A percentile compares a stretch with the other conserved stretches of the same genome.
Evolutionary conservation across 2,113 vertebrate genomes (phyloP).

Genomic region (Tamias sibiricus): DNA sequence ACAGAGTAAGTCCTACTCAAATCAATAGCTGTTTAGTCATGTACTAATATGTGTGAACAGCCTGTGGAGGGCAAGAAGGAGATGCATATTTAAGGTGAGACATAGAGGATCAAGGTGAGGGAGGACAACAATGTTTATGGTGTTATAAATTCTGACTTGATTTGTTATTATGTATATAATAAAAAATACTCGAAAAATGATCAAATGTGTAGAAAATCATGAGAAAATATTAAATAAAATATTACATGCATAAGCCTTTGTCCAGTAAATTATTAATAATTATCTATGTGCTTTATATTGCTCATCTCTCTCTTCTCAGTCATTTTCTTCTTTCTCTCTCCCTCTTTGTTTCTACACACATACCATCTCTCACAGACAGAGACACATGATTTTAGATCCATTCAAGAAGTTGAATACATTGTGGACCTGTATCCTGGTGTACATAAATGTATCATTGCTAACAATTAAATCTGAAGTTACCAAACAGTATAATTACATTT

Average conservation of each 20-base stretch:
- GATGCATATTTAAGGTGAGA: not conserved
- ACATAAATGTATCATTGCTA: not conserved
- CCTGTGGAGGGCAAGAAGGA: not conserved
- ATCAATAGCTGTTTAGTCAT: not conserved
- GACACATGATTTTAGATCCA: not conserved
- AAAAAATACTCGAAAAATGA: not conserved
- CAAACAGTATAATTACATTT: not conserved
- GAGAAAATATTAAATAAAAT: not conserved
- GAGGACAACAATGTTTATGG: not conserved
- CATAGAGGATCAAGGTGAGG: accelerated
- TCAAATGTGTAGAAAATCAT: not conserved
- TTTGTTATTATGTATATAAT: not conserved
- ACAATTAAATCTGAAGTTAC: not conserved
- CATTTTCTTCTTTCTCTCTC: not conserved
- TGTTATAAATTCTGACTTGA: not conserved
- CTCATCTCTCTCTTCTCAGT: accelerated
- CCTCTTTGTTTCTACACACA: not conserved
- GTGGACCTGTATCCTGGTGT: not conserved
- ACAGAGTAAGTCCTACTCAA: not conserved
- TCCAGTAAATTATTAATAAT: not conserved
- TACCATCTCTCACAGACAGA: not conserved
- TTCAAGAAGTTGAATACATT: not conserved
- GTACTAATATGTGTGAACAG: not conserved
- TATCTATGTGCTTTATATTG: not conserved
- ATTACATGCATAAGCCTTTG: not conserved